These are phyloP conservation scores for Nothocercus julius DNA, from an alignment of 2,113 vertebrate species.

Conservation along the genomic window DNA sequence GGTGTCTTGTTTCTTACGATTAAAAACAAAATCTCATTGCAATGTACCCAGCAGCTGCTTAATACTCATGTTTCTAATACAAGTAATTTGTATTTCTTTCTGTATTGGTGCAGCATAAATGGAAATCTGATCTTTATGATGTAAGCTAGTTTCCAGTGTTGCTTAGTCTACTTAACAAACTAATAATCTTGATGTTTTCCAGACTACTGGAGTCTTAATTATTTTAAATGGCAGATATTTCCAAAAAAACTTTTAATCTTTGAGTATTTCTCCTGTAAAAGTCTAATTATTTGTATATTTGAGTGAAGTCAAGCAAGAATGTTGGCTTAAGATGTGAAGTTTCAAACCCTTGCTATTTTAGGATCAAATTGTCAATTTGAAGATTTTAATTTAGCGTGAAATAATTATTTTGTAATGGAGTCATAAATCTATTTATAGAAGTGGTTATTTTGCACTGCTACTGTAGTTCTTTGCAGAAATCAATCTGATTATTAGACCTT, in stretches of 20 bases:
- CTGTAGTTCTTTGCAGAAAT: background rate
- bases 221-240: background rate
- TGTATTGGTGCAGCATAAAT: background rate
- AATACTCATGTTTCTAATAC: background rate
- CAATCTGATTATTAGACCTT: background rate
- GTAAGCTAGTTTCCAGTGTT: background rate
- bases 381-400: background rate
- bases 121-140: background rate
- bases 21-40: background rate
- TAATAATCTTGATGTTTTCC: background rate
- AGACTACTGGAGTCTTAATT: background rate
- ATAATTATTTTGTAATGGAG: background rate
- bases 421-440: background rate
- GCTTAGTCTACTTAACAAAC: background rate
- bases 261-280: background rate
- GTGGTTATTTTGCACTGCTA: background rate
- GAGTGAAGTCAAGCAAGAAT: background rate
- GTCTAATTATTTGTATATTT: background rate
- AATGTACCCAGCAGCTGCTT: background rate
- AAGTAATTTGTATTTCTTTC: background rate
- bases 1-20: background rate
- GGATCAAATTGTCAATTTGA: background rate
- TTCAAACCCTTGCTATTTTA: background rate
- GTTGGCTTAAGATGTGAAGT: background rate
- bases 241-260: background rate